phyloP scores from a whole-genome alignment of 2,797 vertebrate genomes.

The Lates japonicus region DNA sequence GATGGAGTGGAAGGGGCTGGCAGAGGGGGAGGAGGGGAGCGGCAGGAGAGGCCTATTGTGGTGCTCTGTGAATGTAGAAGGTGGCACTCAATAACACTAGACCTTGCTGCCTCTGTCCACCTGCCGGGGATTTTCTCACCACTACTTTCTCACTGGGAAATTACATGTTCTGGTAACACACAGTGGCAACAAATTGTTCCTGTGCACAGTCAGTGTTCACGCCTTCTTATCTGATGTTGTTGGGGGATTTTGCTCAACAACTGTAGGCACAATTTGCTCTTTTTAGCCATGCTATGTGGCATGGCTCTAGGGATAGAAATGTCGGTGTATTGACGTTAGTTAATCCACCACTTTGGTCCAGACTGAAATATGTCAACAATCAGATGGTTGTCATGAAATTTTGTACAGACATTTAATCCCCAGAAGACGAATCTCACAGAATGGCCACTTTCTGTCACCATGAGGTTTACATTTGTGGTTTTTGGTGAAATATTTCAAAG shows the following conservation, averaged over 20 bases:
- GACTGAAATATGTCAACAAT: conserved; percentile 2
- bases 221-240: conserved; percentile 38
- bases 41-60: conserved; percentile 73
- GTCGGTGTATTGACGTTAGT: neutral
- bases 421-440: neutral
- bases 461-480: neutral
- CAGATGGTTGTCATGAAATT: neutral
- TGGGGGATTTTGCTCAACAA: conserved; percentile 29
- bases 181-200: conserved; percentile 33
- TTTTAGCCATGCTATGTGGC: neutral
- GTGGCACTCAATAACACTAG: conserved; percentile 74
- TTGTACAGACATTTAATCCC: neutral
- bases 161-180: conserved; percentile 38
- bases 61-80: conserved; percentile 66
- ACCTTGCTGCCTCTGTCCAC: conserved; percentile 64
- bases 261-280: neutral
- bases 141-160: conserved; percentile 49
- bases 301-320: neutral
- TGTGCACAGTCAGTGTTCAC: neutral
- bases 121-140: conserved; percentile 72
- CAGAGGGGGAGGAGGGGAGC: conserved; percentile 51
- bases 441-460: neutral
- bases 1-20: conserved; percentile 61
- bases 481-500: neutral
- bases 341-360: neutral